phyloP scores from a whole-genome alignment of 2,113 vertebrate genomes.

The human (Homo sapiens) region DNA sequence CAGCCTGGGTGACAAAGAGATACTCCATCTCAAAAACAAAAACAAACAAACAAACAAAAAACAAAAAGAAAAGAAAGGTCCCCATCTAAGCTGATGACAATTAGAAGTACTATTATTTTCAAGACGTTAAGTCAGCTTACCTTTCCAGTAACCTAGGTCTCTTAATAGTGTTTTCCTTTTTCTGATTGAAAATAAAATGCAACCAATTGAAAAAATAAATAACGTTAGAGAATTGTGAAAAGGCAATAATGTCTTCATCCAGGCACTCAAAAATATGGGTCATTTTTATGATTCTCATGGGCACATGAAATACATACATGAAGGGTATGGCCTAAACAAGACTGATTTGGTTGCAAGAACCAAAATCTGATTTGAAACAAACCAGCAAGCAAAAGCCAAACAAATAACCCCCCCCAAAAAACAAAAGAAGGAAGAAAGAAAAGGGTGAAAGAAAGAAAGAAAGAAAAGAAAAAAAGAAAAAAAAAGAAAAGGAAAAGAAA shows the following conservation, averaged over 20 bases:
- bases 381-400: not conserved
- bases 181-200: conserved; percentile 61
- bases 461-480: accelerated
- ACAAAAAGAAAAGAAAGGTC: not conserved
- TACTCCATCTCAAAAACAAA: no score
- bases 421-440: not conserved
- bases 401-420: not conserved
- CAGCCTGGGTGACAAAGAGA: no score
- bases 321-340: not conserved
- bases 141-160: conserved; percentile 1
- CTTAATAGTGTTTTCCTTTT: not conserved
- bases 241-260: conserved; percentile 7
- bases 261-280: not conserved
- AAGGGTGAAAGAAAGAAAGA: not conserved
- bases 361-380: conserved; percentile 1
- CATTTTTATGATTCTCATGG: not conserved
- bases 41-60: no score
- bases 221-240: conserved; percentile 22
- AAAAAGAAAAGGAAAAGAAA: accelerated
- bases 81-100: not conserved
- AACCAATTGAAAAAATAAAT: conserved; percentile 44
- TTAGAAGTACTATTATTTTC: conserved; percentile 42
- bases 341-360: not conserved
- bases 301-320: not conserved
- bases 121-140: not conserved